Percentiles rank a stretch among this genome's conserved stretches.
Evolutionary conservation across 2,888 invertebrate genomes (phyloP).

Genomic region (Cotesia congregata): DNA sequence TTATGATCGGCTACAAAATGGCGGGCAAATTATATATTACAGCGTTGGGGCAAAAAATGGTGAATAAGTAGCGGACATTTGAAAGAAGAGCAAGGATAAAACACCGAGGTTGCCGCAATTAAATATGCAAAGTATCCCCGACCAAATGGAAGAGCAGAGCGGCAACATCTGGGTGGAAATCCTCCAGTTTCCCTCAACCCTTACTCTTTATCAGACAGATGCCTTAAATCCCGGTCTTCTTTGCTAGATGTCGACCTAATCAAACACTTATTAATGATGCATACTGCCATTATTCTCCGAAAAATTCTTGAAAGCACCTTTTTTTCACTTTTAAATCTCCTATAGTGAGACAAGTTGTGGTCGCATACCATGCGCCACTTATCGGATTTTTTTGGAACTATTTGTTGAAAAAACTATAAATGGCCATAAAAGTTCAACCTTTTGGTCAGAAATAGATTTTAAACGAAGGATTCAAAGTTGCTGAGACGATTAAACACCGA

Average conservation of each 20-base stretch:
- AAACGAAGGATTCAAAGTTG: conserved; percentile 49
- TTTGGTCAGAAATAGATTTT: not conserved
- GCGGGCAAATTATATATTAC: no score
- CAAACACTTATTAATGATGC: conserved; percentile 35
- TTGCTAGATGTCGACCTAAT: conserved; percentile 39
- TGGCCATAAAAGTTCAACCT: no score
- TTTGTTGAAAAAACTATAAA: not conserved
- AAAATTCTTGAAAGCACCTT: not conserved
- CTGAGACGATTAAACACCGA: conserved; percentile 65
- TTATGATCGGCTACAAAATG: no score
- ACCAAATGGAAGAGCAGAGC: conserved; percentile 43
- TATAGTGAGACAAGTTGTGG: not conserved
- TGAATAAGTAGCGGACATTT: conserved; percentile 30
- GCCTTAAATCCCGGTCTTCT: conserved; percentile 51
- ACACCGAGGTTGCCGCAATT: conserved; percentile 52
- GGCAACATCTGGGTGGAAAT: conserved; percentile 57
- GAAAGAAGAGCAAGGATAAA: conserved; percentile 42
- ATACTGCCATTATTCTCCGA: conserved; percentile 29
- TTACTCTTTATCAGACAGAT: conserved; percentile 37
- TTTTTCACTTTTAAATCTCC: not conserved
- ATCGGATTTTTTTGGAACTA: conserved; percentile 1
- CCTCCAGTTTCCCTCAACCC: conserved; percentile 44
- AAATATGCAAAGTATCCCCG: conserved; percentile 60
- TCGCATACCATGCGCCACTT: no score
- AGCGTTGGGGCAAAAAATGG: not conserved